Base-by-base conservation (phyloP, 2,888 invertebrate species). In the Disparrhopalites patrizii region DNA sequence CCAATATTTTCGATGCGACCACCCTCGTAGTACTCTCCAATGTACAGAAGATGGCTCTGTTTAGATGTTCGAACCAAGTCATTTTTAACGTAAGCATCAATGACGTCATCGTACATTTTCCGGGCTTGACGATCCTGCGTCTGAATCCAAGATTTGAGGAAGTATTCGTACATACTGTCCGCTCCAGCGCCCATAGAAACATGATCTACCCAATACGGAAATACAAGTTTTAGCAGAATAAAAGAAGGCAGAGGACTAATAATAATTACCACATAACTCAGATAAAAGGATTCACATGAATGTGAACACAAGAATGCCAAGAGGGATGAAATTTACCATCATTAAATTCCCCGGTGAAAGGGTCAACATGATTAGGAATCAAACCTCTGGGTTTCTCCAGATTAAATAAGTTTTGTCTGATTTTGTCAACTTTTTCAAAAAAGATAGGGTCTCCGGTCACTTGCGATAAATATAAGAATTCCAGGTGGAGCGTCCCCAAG, bases 401-500 rank as follows among this genome's bases (percentile, higher is more conserved):
- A 10, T 68, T 62, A 23, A 62, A 67, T 66, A 73, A 13, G 8
- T 68, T 8, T 50, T 72, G 30, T 31, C 73, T 64, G 70, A 99
- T 91, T 75, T 89, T 88, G 72, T 90, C 87, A 40, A 96, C 96
- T 80, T 96, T 95, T 76, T 91, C 86, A 67, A 86, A 84, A 82
- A 92, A 99, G 57, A 92, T 84, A 60, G 89, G 86, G 79, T 94
- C 90, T 27, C 94, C 94, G 1, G 98, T 96, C 71, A 98, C 87
- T 80, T 96, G 92, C 76, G 94, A 93, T 65, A 99, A 85, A 81
- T 98, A 99, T 25, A 88, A 85, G 81, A 97, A 98, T 82, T 99
- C 99, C 76, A 99, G 82, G 80, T 98, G 96, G 68, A 99, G 84
- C 0, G 97, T 96, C 54, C 99, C 99, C 77, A 98, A 90, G 81